Percentiles rank a stretch among this genome's conserved stretches.
phyloP scores from a whole-genome alignment of 2,113 vertebrate species.

The Catharus bicknelli region DNA sequence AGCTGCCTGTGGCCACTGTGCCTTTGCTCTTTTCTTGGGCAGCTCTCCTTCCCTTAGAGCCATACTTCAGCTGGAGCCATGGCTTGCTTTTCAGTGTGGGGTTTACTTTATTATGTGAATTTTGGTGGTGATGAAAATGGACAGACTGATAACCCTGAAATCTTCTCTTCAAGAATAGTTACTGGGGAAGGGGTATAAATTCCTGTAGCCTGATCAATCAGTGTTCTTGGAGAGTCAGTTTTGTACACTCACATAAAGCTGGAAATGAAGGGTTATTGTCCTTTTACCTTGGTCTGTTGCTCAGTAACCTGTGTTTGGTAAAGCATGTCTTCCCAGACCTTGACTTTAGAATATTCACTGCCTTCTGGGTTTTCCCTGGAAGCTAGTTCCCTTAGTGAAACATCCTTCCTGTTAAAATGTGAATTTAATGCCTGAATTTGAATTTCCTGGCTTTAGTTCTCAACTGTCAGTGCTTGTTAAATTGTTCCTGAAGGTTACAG shows the following conservation, averaged over 20 bases:
- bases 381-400: background rate
- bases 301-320: background rate
- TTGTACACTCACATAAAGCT: background rate
- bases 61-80: background rate
- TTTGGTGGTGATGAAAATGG: background rate
- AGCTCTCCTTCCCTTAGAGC: background rate
- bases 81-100: background rate
- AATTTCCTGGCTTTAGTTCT: background rate
- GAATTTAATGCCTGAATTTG: background rate
- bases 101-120: background rate
- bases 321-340: background rate
- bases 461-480: background rate
- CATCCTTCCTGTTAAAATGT: background rate
- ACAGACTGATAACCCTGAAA: background rate
- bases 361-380: background rate
- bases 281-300: background rate
- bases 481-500: background rate
- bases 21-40: background rate
- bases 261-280: background rate
- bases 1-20: fast-evolving
- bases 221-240: background rate
- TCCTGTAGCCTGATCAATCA: background rate
- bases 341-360: background rate
- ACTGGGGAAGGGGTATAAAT: background rate
- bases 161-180: background rate